Conservation (phyloP, 2,113 vertebrate genomes). For the human region DNA sequence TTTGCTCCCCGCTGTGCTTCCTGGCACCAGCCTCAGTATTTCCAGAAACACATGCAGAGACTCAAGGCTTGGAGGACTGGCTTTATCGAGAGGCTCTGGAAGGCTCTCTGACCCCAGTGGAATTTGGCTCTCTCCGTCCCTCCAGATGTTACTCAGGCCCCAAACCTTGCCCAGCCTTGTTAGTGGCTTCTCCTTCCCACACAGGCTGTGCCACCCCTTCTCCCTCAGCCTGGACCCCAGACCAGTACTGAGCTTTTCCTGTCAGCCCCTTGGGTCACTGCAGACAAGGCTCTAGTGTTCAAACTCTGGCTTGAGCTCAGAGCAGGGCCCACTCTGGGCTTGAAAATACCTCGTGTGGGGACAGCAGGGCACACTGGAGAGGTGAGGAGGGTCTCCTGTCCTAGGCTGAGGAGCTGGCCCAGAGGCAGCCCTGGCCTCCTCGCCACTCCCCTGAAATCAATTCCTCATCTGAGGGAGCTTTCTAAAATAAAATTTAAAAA, state of each 20-base stretch:
- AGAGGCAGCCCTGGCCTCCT: not conserved
- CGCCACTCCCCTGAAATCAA: not conserved
- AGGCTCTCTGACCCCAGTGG: not conserved
- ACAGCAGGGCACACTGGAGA: too few species aligned
- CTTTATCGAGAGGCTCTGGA: not conserved
- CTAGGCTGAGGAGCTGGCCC: not conserved
- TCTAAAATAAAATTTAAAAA: not conserved
- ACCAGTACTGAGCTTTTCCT: not conserved
- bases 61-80: not conserved
- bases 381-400: not conserved
- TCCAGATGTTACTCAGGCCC: not conserved
- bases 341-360: not conserved
- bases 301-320: not conserved
- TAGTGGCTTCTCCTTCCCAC: not conserved
- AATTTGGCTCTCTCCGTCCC: too few species aligned
- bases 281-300: not conserved
- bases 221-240: not conserved
- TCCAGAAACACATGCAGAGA: not conserved
- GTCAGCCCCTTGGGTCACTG: not conserved
- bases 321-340: not conserved
- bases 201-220: fast-evolving
- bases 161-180: fast-evolving
- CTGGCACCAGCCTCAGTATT: fast-evolving
- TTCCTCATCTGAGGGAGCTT: not conserved
- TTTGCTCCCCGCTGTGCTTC: not conserved